These are phyloP conservation scores for Anomalospiza imberbis DNA, from an alignment of 2,797 vertebrate species.

Conservation along the genomic window DNA sequence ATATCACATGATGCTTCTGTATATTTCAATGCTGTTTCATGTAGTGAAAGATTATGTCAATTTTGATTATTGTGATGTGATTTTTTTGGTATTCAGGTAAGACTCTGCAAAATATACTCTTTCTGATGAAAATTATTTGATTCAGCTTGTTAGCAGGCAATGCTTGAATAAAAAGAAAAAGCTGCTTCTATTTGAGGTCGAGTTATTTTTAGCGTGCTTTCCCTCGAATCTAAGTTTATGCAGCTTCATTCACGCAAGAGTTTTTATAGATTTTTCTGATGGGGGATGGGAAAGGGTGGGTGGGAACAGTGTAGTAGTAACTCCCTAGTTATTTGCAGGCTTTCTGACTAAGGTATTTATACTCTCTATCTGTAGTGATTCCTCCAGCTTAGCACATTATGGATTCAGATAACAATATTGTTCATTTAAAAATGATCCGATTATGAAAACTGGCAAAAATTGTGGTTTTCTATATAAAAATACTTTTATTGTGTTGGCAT, in stretches of 20 bases:
- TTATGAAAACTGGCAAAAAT: background rate
- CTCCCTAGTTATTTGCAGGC: background rate
- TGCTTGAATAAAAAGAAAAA: background rate
- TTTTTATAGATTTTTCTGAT: background rate
- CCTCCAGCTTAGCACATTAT: background rate
- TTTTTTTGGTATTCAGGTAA: background rate
- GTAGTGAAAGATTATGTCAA: background rate
- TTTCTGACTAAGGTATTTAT: background rate
- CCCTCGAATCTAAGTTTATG: background rate
- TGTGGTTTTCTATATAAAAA: background rate
- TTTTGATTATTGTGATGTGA: background rate
- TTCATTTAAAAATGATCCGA: background rate
- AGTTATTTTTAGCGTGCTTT: conserved; percentile 7
- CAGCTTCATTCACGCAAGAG: conserved; percentile 1
- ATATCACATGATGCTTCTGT: background rate
- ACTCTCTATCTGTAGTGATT: background rate
- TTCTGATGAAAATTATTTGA: background rate
- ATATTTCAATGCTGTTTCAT: background rate
- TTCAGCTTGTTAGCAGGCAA: background rate
- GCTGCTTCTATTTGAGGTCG: background rate
- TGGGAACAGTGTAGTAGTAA: background rate
- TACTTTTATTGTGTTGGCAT: background rate
- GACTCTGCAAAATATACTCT: background rate
- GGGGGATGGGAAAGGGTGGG: background rate
- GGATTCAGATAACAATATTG: background rate